These are phyloP conservation scores for Conopomorpha cramerella DNA, from an alignment of 1,140 invertebrate genomes.

Conservation along the genomic window DNA sequence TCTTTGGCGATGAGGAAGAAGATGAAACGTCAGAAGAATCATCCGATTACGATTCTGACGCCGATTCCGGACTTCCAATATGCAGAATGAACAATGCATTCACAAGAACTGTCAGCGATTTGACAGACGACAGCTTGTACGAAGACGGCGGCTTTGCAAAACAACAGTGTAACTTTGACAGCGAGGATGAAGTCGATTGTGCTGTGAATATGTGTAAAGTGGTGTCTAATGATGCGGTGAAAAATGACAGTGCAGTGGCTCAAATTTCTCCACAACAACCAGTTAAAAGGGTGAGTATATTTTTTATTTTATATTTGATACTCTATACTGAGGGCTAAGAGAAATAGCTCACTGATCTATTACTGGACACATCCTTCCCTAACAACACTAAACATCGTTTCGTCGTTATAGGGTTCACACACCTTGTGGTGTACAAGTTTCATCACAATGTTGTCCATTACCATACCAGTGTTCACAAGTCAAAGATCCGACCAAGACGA, in stretches of 20 bases:
- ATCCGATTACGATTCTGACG: slow-evolving; percentile 25
- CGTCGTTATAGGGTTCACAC: no score
- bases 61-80: slow-evolving; percentile 12
- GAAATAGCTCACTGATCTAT: no score
- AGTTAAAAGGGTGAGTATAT: slow-evolving; percentile 27
- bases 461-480: no score
- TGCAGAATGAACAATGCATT: slow-evolving; percentile 22
- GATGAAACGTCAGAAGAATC: slow-evolving; percentile 13
- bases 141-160: slow-evolving; percentile 3
- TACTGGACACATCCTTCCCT: no score
- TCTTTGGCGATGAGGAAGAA: slow-evolving; percentile 24
- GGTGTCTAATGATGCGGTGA: no score
- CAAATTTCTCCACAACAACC: no score
- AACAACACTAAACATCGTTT: no score
- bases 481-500: no score
- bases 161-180: neutral
- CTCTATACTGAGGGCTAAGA: neutral
- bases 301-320: neutral
- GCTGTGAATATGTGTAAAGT: slow-evolving; percentile 10
- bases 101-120: slow-evolving; percentile 30
- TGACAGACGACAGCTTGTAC: slow-evolving; percentile 37
- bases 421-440: no score
- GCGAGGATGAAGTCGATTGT: slow-evolving; percentile 33
- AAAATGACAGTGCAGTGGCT: no score
- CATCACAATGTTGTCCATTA: no score